phyloP scores from a whole-genome alignment of 2,888 invertebrate genomes.

The Eurytoma adleriae region DNA sequence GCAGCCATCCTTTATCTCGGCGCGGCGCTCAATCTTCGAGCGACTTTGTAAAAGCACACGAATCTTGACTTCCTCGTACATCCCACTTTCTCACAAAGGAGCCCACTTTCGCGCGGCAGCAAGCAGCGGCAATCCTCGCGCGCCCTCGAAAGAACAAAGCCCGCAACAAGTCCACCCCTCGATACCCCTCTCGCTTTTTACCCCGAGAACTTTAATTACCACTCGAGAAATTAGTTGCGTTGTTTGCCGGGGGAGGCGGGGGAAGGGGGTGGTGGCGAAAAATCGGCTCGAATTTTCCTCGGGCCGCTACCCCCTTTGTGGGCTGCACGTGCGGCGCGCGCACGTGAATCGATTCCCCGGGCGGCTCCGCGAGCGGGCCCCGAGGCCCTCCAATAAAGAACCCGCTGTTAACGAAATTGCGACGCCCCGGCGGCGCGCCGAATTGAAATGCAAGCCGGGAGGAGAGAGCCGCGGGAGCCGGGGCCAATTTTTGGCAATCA shows the following conservation, averaged over 20 bases:
- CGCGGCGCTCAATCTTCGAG: neutral
- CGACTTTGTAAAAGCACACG: slow-evolving; percentile 5
- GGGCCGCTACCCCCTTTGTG: slow-evolving; percentile 26
- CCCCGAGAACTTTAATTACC: slow-evolving; percentile 39
- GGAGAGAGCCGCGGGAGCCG: neutral
- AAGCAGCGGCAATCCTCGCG: neutral
- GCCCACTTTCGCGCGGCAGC: neutral
- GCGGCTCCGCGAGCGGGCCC: slow-evolving; percentile 10
- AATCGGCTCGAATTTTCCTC: slow-evolving; percentile 30
- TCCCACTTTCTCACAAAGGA: slow-evolving; percentile 12
- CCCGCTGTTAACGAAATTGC: slow-evolving; percentile 59
- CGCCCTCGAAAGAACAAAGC: slow-evolving; percentile 12
- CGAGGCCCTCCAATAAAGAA: slow-evolving; percentile 57
- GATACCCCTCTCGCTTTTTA: neutral
- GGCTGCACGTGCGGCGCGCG: neutral
- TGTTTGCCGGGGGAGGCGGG: slow-evolving; percentile 20
- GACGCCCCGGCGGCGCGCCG: slow-evolving; percentile 29
- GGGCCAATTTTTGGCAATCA: slow-evolving; percentile 44
- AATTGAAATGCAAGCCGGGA: slow-evolving; percentile 34
- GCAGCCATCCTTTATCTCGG: neutral
- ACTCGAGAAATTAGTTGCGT: slow-evolving; percentile 44
- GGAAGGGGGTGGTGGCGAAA: neutral
- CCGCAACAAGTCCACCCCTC: slow-evolving; percentile 10
- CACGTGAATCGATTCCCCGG: slow-evolving; percentile 42
- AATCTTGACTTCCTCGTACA: slow-evolving; percentile 41